Conservation (phyloP, 2,113 vertebrate species). For the Lucifuga dentata region DNA sequence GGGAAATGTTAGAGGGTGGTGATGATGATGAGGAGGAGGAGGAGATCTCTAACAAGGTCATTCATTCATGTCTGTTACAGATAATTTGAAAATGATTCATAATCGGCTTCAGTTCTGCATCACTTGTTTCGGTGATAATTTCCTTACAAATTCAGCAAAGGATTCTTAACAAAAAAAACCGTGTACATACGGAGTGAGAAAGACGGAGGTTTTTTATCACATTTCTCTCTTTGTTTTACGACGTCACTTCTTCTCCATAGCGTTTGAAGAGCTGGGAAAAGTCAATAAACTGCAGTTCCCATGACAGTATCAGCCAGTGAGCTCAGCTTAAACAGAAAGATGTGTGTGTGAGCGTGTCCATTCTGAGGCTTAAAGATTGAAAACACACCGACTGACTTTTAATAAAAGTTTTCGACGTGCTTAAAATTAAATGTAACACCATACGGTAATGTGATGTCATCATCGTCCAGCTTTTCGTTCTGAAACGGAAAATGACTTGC, state of each 20-base stretch:
- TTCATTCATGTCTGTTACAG: slow-evolving; percentile 4
- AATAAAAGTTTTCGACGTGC: too few species aligned
- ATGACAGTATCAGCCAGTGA: too few species aligned
- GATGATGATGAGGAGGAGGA: accelerated
- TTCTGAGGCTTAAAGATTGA: too few species aligned
- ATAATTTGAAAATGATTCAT: not conserved
- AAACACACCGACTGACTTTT: too few species aligned
- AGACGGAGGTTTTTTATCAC: slow-evolving; percentile 6
- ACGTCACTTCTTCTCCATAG: slow-evolving; percentile 54
- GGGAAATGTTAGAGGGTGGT: not conserved
- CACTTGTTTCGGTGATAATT: not conserved
- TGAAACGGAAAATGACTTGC: too few species aligned
- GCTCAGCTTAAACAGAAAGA: too few species aligned
- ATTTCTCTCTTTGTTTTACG: slow-evolving; percentile 25
- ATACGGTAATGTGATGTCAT: too few species aligned
- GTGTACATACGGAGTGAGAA: slow-evolving; percentile 18
- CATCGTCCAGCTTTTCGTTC: too few species aligned
- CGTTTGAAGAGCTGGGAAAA: slow-evolving; percentile 79
- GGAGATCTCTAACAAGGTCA: not conserved
- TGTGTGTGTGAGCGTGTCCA: too few species aligned
- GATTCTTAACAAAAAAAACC: not conserved
- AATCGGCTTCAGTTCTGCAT: not conserved
- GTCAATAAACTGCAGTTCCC: slow-evolving; percentile 69
- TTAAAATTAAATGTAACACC: too few species aligned
- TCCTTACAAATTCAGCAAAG: not conserved